Base-by-base conservation (phyloP, 2,113 vertebrate genomes). In the Girardinichthys multiradiatus region DNA sequence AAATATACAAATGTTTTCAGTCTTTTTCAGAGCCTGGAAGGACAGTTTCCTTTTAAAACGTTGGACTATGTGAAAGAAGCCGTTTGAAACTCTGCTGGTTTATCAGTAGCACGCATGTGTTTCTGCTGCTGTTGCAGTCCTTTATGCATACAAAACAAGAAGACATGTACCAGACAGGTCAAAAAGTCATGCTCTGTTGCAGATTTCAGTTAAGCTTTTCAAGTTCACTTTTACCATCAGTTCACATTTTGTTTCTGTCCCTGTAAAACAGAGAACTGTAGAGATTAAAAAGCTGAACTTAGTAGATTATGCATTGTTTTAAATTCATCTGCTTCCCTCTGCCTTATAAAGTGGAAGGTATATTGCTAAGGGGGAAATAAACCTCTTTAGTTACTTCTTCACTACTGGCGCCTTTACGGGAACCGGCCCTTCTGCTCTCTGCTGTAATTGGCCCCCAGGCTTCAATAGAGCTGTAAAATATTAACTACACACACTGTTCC, bases 261-360 rank as follows among this genome's bases (percentile, higher is more conserved):
- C 42, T 63, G 59, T n/a, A n/a, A 87, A 69, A 64, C 3, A 21
- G 74, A 77, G 76, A 85, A 57, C 70, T 70, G 42, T 33, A 0
- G n/a, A 66, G 37, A 1, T 69, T 15, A 77, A 64, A 88, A 89
- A 64, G 68, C 77, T 81, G 87, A 90, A 89, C 79, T 86, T 28
- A 30, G 12, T 60, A 10, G 39, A 27, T 48, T 58, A 74, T 37
- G 61, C 30, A 3, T 12, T 39, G 27, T 1, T 13, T 72, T 57
- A 70, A 57, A 79, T 57, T 76, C 80, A 79, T 81, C 68, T 80
- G 21, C 74, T 87, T 87, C 81, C 79, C 66, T 80, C 59, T 90
- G 85, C 76, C 71, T 35, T 14, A 11, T 73, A 78, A 78, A 72
- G 66, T 79, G 84, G 83, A 87, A 83, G 70, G 8, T 45, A 27